A percentile compares a stretch with the other conserved stretches of the same genome.
Conservation (phyloP, 1,140 invertebrate species). For the Latrodectus geometricus region DNA sequence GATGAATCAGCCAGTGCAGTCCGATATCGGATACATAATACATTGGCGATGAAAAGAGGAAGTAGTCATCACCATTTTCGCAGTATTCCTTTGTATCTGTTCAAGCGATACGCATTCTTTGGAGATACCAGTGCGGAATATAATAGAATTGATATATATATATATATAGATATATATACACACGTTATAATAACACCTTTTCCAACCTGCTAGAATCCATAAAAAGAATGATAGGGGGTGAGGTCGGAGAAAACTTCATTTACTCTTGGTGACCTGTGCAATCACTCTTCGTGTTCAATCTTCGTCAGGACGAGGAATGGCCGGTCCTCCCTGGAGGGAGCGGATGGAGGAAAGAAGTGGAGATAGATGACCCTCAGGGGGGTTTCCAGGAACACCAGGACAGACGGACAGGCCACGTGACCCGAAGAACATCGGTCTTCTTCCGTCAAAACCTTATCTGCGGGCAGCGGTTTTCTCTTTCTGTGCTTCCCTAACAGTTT, state of each 20-base stretch:
- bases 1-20: too few species aligned
- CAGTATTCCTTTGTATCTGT: too few species aligned
- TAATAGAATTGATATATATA: too few species aligned
- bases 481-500: neutral
- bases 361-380: conserved; percentile 35
- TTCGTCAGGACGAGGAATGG: conserved; percentile 21
- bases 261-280: conserved; percentile 10
- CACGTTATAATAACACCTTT: neutral
- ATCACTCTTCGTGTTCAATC: conserved; percentile 23
- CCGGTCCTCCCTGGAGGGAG: neutral
- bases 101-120: too few species aligned
- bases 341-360: neutral
- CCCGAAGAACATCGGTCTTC: conserved; percentile 45
- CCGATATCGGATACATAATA: too few species aligned
- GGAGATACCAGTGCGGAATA: too few species aligned
- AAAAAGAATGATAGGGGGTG: neutral
- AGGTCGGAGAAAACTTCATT: conserved; percentile 32
- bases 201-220: neutral
- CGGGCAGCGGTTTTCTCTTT: neutral
- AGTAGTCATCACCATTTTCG: too few species aligned
- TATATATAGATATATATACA: too few species aligned
- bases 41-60: too few species aligned
- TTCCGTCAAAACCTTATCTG: conserved; percentile 48
- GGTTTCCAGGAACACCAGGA: neutral
- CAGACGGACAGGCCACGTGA: neutral